Percentiles rank a stretch among this genome's conserved stretches.
Evolutionary conservation across 2,113 vertebrate genomes (phyloP).

Genomic region (Varanus komodoensis): DNA sequence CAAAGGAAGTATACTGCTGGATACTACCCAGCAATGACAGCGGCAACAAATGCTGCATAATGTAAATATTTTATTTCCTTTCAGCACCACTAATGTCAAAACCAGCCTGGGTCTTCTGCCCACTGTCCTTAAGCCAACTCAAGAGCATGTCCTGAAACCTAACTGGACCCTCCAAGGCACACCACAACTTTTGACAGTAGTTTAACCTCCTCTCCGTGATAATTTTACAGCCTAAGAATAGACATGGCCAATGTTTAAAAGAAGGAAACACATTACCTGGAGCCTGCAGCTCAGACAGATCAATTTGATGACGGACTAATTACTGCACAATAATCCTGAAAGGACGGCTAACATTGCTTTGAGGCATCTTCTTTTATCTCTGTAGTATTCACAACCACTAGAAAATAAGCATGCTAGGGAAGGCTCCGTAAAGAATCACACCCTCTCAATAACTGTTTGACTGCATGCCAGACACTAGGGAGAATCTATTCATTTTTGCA

Average conservation of each 20-base stretch:
- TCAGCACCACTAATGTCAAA: not conserved
- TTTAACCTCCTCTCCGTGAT: not conserved
- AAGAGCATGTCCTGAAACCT: not conserved
- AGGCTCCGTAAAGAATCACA: not conserved
- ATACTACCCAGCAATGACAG: not conserved
- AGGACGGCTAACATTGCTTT: not conserved
- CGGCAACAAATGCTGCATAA: not conserved
- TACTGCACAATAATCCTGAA: not conserved
- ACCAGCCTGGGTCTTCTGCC: not conserved
- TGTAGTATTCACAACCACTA: not conserved
- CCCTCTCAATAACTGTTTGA: not conserved
- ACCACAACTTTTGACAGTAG: not conserved
- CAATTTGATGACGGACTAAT: not conserved
- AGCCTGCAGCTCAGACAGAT: not conserved
- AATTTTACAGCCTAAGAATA: not conserved
- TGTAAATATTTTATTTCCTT: not conserved
- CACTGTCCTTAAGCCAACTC: not conserved
- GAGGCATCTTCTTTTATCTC: not conserved
- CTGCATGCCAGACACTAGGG: not conserved
- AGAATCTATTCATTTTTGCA: not conserved
- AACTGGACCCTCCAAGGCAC: not conserved
- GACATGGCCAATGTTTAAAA: not conserved
- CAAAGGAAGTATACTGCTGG: too few relatives aligned
- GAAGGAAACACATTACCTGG: not conserved
- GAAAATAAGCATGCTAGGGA: not conserved